Conservation (phyloP, 2,888 invertebrate genomes). For the Psylliodes chrysocephalus region DNA sequence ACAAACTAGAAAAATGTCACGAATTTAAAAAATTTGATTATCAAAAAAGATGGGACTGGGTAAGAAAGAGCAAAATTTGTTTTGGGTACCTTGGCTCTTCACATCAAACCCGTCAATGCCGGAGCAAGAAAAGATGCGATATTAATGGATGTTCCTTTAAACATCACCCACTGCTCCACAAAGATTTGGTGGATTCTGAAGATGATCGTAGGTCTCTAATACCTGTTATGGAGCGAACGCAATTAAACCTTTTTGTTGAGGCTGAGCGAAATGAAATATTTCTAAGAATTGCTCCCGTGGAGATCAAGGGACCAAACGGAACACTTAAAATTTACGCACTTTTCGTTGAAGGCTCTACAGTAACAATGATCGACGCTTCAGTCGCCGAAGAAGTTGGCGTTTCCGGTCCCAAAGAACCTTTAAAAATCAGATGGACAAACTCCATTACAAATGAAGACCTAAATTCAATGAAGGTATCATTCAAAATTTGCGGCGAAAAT, state of each 20-base stretch:
- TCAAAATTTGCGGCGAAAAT: background rate
- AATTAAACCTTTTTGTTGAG: background rate
- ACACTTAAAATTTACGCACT: slow-evolving; percentile 5
- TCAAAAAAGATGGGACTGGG: slow-evolving; percentile 7
- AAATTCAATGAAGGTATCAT: background rate
- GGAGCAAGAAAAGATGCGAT: background rate
- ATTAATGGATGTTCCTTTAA: slow-evolving; percentile 1
- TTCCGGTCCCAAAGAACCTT: background rate
- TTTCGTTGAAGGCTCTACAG: slow-evolving; percentile 18
- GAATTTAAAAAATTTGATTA: background rate
- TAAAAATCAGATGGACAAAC: slow-evolving; percentile 13
- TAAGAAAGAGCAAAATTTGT: background rate
- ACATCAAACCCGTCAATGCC: background rate
- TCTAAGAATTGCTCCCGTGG: slow-evolving; percentile 9
- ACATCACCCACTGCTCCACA: slow-evolving; percentile 1
- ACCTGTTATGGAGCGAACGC: background rate
- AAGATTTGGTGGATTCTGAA: background rate
- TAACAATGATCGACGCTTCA: slow-evolving; percentile 7
- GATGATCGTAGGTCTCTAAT: background rate
- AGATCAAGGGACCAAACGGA: background rate
- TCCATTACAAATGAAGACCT: slow-evolving; percentile 5
- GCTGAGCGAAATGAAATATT: slow-evolving; percentile 3
- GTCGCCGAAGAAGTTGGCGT: background rate
- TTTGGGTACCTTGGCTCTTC: background rate
- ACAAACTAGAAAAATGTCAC: slow-evolving; percentile 4